Evolutionary conservation across 2,888 invertebrate species (phyloP).

Genomic region (Coremacera marginata): DNA sequence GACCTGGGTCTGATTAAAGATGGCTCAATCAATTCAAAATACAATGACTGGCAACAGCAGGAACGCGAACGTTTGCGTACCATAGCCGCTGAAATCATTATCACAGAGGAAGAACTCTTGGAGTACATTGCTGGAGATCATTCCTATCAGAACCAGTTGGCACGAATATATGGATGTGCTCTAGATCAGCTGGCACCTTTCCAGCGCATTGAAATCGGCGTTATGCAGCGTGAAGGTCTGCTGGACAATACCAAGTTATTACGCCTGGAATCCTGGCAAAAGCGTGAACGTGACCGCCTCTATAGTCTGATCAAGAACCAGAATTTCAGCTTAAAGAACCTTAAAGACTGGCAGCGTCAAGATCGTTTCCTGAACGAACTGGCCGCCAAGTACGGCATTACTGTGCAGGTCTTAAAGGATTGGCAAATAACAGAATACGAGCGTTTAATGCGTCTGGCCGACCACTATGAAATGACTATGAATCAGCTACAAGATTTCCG

Average conservation of each 20-base stretch:
- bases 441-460: constrained; percentile 57
- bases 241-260: constrained; percentile 58
- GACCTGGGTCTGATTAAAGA: constrained; percentile 55
- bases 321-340: constrained; percentile 55
- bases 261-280: constrained; percentile 59
- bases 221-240: constrained; percentile 55
- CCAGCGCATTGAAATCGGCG: constrained; percentile 55
- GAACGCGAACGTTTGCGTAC: constrained; percentile 60
- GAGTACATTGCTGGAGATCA: constrained; percentile 58
- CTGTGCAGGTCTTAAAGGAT: constrained; percentile 55
- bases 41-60: constrained; percentile 56
- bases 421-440: constrained; percentile 63
- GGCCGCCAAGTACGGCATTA: constrained; percentile 55
- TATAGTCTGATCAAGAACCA: constrained; percentile 63
- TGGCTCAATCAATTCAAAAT: constrained; percentile 6
- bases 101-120: constrained; percentile 59
- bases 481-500: constrained; percentile 63
- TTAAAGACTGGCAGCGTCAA: constrained; percentile 62
- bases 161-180: constrained; percentile 55
- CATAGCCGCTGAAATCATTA: constrained; percentile 58
- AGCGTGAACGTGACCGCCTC: constrained; percentile 63
- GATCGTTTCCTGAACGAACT: constrained; percentile 53
- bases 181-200: constrained; percentile 55
- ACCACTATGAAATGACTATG: constrained; percentile 58
- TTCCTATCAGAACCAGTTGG: constrained; percentile 57